These are phyloP conservation scores for Poicephalus meyeri DNA, from an alignment of 2,113 vertebrate genomes.

Conservation along the genomic window DNA sequence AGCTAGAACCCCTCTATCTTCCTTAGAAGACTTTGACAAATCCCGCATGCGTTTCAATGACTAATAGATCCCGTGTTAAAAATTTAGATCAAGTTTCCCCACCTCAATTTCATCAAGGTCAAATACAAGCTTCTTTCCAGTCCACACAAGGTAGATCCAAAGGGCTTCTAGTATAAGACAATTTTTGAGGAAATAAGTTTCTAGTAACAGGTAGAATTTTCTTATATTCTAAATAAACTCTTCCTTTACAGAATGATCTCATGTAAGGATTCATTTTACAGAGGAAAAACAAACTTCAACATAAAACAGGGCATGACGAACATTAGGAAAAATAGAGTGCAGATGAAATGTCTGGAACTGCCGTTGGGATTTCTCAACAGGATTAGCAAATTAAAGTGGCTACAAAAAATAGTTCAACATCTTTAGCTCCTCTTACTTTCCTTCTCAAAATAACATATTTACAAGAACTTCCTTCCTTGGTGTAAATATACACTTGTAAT, in stretches of 20 bases:
- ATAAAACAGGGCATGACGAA: neutral
- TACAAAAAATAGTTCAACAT: neutral
- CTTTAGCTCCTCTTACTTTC: neutral
- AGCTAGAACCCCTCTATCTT: neutral
- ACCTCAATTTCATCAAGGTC: neutral
- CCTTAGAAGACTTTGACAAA: neutral
- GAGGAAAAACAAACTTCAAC: neutral
- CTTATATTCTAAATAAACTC: neutral
- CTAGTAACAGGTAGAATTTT: neutral
- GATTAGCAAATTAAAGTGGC: neutral
- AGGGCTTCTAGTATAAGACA: neutral
- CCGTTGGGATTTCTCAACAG: neutral
- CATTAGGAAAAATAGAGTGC: neutral
- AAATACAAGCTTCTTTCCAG: neutral
- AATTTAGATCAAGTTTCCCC: neutral
- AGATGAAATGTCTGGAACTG: neutral
- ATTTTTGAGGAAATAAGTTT: neutral
- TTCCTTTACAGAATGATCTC: neutral
- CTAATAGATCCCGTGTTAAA: neutral
- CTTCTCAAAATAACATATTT: slow-evolving; percentile 31
- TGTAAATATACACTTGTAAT: slow-evolving; percentile 6
- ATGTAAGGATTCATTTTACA: neutral
- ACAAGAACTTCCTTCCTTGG: slow-evolving; percentile 33
- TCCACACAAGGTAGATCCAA: neutral
- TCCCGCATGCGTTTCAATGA: neutral